A percentile compares a stretch with the other conserved stretches of the same genome.
phyloP scores from a whole-genome alignment of 2,113 vertebrate species.

The Serinus canaria region DNA sequence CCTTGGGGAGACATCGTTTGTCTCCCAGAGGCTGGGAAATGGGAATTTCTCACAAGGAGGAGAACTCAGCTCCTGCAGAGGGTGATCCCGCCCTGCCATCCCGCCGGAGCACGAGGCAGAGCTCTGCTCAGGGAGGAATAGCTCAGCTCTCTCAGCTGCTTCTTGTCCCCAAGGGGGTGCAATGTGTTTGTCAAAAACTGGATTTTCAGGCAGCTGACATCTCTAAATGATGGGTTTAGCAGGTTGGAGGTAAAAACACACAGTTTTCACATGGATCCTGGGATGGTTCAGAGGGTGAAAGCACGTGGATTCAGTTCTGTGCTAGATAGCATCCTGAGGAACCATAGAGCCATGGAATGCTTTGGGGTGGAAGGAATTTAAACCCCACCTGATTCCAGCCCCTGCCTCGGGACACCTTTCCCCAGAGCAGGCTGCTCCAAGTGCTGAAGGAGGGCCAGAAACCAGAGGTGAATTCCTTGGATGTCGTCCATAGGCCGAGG shows the following conservation, averaged over 20 bases:
- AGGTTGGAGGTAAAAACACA: background rate
- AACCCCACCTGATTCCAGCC: background rate
- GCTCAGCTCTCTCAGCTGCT: background rate
- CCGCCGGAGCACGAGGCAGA: background rate
- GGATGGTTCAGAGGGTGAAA: background rate
- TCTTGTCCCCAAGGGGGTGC: constrained; percentile 22
- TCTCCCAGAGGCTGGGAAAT: background rate
- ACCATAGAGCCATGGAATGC: background rate
- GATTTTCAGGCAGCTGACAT: background rate
- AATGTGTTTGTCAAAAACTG: background rate
- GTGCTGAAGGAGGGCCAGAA: background rate
- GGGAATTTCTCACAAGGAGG: background rate
- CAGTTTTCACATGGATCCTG: background rate
- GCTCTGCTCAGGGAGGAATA: background rate
- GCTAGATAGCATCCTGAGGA: background rate
- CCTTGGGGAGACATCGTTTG: background rate
- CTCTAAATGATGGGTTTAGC: background rate
- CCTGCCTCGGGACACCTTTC: background rate
- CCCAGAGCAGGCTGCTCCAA: background rate
- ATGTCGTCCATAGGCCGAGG: background rate
- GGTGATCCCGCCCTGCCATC: background rate
- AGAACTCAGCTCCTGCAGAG: background rate
- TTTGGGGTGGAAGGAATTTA: background rate
- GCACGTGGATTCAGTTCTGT: background rate
- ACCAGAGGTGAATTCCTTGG: constrained; percentile 11